Percentiles rank a stretch among this genome's conserved stretches.
phyloP scores from a whole-genome alignment of 2,797 vertebrate genomes.

The Pteronotus mesoamericanus region DNA sequence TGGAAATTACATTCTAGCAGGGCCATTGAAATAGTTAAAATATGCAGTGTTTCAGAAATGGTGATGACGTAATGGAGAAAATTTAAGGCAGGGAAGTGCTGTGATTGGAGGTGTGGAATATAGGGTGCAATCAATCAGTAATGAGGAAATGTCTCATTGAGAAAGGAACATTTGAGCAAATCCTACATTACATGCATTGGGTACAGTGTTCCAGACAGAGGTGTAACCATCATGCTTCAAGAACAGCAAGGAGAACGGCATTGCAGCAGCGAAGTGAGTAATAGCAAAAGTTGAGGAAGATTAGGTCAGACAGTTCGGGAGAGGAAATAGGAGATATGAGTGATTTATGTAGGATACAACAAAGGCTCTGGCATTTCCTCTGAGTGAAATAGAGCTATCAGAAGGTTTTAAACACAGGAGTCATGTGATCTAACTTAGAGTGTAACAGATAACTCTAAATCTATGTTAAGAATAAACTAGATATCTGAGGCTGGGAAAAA shows the following conservation, averaged over 20 bases:
- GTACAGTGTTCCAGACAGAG: background rate
- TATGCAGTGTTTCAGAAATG: background rate
- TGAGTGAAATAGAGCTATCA: background rate
- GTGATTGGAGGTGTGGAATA: background rate
- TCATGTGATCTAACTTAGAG: background rate
- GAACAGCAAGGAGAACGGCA: background rate
- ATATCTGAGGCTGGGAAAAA: fast-evolving
- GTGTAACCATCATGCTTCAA: background rate
- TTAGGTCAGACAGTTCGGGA: background rate
- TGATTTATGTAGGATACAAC: background rate
- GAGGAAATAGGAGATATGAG: background rate
- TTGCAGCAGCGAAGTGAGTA: background rate
- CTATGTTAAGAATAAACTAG: background rate
- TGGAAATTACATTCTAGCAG: background rate
- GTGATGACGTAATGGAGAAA: background rate
- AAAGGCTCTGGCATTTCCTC: background rate
- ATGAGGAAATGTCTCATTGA: background rate
- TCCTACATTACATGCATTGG: background rate
- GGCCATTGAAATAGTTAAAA: background rate
- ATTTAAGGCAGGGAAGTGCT: background rate
- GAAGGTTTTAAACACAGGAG: background rate
- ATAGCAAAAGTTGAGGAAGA: background rate
- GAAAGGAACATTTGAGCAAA: background rate
- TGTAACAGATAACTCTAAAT: background rate
- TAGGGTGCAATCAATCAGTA: background rate